Evolutionary conservation across 2,113 vertebrate genomes (phyloP), one percentile per base, ranked within the genome.

Genomic region (Gallinago media): DNA sequence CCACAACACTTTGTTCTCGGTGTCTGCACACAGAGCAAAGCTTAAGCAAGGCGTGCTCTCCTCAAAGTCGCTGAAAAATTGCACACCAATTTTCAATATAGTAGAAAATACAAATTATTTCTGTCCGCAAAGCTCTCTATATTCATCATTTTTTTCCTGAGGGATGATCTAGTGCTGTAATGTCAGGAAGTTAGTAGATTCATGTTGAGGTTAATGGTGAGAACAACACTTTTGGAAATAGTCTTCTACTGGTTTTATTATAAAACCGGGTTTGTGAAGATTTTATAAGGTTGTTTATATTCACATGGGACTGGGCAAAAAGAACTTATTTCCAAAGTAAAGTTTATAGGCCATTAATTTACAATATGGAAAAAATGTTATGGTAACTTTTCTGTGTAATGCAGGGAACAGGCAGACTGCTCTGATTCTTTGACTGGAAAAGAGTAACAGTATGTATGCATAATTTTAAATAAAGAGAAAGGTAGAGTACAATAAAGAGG

Each of bases 161-260:
- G 86, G 72, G 67, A 86, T 54, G 76, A 61, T 93, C 59, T 92
- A 77, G 58, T 91, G 88, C 96, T 93, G 85, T 94, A 95, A 91
- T 97, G 96, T 97, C 92, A 92, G 61, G 92, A 77, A 94, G 91
- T 95, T 97, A 98, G 98, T 96, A 94, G 94, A 98, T 98, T 97
- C 97, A 83, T 96, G 75, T 92, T 92, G 73, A 96, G 98, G 85
- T 96, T 97, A 97, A 98, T 97, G 81, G 74, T 91, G 88, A 97
- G 89, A 97, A 77, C 85, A 96, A 74, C 86, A 86, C 77, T 96
- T 97, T 79, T 94, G 73, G 50, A 97, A 97, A 96, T 91, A 94
- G 85, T 79, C 96, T 95, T 78, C 72, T 97, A 96, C 97, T 89
- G 72, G 67, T 97, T 96, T 84, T 95, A 84, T 97, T 97, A 96